phyloP scores from a whole-genome alignment of 2,113 vertebrate genomes.

The Hyla sarda region DNA sequence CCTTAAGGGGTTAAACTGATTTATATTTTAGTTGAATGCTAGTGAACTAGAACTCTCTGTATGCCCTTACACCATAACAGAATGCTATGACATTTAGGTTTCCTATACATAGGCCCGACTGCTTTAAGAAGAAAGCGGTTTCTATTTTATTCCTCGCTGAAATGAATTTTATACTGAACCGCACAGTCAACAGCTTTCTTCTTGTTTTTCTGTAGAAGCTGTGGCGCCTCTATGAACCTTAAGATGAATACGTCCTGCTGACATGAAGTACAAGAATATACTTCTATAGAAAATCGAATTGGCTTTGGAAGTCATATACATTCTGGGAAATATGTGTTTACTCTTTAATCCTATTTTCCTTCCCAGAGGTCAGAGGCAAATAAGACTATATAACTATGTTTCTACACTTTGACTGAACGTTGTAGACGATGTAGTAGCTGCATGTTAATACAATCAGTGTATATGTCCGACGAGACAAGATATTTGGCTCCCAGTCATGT shows the following conservation, averaged over 20 bases:
- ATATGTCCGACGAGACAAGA: not conserved
- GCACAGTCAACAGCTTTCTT: not conserved
- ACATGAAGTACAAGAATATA: constrained; percentile 5
- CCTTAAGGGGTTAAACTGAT: too few species aligned
- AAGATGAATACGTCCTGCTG: constrained; percentile 4
- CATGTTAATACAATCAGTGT: not conserved
- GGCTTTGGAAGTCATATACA: not conserved
- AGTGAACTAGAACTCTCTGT: too few species aligned
- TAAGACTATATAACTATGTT: not conserved
- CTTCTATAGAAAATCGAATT: constrained; percentile 29
- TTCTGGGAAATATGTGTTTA: constrained; percentile 15
- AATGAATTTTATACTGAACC: not conserved
- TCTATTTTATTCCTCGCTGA: not conserved
- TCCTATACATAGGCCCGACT: not conserved
- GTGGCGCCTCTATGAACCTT: not conserved
- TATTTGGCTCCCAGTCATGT: not conserved
- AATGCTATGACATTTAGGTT: not conserved
- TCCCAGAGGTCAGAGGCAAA: not conserved
- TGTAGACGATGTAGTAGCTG: not conserved
- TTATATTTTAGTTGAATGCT: too few species aligned
- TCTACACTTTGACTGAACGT: not conserved
- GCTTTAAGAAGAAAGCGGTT: not conserved
- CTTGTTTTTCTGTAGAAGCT: not conserved
- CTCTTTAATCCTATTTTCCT: constrained; percentile 13
- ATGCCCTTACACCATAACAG: too few species aligned